Evolutionary conservation across 1,140 invertebrate species (phyloP).

Genomic region (Ips nitidus): DNA sequence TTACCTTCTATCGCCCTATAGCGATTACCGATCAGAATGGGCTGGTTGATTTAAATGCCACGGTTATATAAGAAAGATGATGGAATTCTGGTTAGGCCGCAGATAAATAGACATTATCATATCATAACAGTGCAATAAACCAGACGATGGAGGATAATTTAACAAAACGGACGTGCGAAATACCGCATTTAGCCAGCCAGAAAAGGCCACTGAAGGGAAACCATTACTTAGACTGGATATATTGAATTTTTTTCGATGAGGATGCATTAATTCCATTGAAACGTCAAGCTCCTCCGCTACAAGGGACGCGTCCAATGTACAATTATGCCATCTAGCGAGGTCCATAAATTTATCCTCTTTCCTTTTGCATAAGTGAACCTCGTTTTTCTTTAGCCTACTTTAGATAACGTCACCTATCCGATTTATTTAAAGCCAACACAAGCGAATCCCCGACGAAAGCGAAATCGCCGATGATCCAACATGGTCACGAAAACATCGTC

Average conservation of each 20-base stretch:
- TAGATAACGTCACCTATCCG: too few relatives aligned
- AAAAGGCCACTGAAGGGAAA: slow-evolving; percentile 4
- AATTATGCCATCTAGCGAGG: slow-evolving; percentile 6
- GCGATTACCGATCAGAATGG: too few relatives aligned
- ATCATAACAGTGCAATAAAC: too few relatives aligned
- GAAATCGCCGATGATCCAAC: slow-evolving; percentile 4
- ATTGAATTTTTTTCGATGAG: slow-evolving; percentile 7
- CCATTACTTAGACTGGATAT: slow-evolving; percentile 9
- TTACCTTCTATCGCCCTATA: not conserved
- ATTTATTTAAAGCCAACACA: too few relatives aligned
- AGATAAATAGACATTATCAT: too few relatives aligned
- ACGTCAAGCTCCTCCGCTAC: slow-evolving; percentile 9
- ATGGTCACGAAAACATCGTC: not conserved
- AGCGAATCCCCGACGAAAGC: not conserved
- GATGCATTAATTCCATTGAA: slow-evolving; percentile 19
- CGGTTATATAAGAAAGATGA: too few relatives aligned
- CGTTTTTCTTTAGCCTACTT: too few relatives aligned
- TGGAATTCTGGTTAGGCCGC: too few relatives aligned
- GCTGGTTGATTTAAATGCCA: too few relatives aligned
- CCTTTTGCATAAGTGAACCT: not conserved
- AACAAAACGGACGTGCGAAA: slow-evolving; percentile 2
- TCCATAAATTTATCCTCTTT: slow-evolving; percentile 6
- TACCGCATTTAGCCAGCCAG: slow-evolving; percentile 3
- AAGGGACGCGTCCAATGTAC: slow-evolving; percentile 4
- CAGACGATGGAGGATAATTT: not conserved